Conservation (phyloP, 2,888 invertebrate species). For the Rambutsinella grinnellia region DNA sequence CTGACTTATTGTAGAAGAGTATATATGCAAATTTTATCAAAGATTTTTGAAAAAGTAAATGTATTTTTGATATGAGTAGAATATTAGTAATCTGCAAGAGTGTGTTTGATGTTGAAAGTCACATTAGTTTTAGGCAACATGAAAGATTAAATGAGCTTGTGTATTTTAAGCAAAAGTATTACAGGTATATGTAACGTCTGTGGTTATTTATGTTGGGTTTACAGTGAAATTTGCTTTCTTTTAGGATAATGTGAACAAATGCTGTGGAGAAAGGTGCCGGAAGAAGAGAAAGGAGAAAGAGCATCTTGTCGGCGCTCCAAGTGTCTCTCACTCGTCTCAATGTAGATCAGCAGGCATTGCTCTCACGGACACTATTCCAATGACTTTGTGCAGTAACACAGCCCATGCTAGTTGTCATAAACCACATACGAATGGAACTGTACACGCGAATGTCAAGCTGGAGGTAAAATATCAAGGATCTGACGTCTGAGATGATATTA, state of each 20-base stretch:
- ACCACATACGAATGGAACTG: conserved; percentile 29
- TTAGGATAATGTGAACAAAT: conserved; percentile 62
- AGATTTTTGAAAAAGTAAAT: background rate
- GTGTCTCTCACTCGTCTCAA: conserved; percentile 57
- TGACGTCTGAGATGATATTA: conserved; percentile 29
- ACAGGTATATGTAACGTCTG: background rate
- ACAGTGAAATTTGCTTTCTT: conserved; percentile 9
- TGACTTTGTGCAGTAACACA: conserved; percentile 33
- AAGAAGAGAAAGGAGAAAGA: conserved; percentile 42
- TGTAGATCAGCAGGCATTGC: conserved; percentile 55
- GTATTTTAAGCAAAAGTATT: background rate
- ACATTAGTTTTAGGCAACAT: too few relatives aligned
- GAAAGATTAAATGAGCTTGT: background rate
- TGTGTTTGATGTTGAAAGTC: too few relatives aligned
- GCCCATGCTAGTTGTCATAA: conserved; percentile 19
- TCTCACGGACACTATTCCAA: conserved; percentile 60
- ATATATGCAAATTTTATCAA: too few relatives aligned
- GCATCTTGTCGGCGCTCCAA: conserved; percentile 29
- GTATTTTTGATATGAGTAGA: background rate
- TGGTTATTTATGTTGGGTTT: background rate
- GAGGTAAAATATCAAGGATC: conserved; percentile 39
- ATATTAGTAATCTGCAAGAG: background rate
- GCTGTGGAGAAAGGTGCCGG: conserved; percentile 53
- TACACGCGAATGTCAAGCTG: conserved; percentile 37
- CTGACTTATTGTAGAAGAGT: too few relatives aligned